Conservation (phyloP, 2,797 vertebrate genomes). For the Nannoperca obscura region DNA sequence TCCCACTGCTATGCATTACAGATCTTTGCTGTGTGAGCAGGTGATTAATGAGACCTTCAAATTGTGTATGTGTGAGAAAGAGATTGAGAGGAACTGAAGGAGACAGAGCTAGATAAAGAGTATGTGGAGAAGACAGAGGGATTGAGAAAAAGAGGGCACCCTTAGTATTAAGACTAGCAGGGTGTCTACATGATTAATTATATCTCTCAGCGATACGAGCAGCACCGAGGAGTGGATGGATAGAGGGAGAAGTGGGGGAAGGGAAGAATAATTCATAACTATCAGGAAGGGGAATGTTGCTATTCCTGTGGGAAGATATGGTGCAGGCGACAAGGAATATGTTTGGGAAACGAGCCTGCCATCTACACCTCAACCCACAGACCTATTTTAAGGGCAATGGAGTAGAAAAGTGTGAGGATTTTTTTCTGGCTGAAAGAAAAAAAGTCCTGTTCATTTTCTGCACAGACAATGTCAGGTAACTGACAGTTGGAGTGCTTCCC, state of each 20-base stretch:
- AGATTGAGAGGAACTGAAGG: constrained; percentile 35
- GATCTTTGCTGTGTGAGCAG: constrained; percentile 41
- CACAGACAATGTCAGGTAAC: not conserved
- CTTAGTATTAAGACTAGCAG: constrained; percentile 56
- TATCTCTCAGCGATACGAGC: constrained; percentile 46
- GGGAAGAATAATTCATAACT: constrained; percentile 58
- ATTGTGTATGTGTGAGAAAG: constrained; percentile 23
- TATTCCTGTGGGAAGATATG: constrained; percentile 54
- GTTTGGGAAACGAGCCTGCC: constrained; percentile 43
- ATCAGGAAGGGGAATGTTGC: constrained; percentile 56
- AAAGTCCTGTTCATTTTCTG: constrained; percentile 17
- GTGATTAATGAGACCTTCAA: constrained; percentile 66
- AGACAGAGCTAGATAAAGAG: constrained; percentile 43
- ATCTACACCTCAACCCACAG: constrained; percentile 32
- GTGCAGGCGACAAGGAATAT: constrained; percentile 34
- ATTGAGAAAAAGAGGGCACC: constrained; percentile 43
- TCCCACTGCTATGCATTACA: constrained; percentile 31
- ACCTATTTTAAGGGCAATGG: constrained; percentile 34
- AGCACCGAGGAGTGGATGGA: constrained; percentile 18
- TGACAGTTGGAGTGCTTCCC: not conserved
- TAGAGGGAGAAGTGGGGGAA: constrained; percentile 20
- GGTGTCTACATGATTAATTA: constrained; percentile 75
- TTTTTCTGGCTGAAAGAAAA: constrained; percentile 26
- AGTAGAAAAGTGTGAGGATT: constrained; percentile 14
- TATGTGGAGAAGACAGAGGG: constrained; percentile 22